phyloP scores from a whole-genome alignment of 2,113 vertebrate genomes.

The Verasper variegatus region DNA sequence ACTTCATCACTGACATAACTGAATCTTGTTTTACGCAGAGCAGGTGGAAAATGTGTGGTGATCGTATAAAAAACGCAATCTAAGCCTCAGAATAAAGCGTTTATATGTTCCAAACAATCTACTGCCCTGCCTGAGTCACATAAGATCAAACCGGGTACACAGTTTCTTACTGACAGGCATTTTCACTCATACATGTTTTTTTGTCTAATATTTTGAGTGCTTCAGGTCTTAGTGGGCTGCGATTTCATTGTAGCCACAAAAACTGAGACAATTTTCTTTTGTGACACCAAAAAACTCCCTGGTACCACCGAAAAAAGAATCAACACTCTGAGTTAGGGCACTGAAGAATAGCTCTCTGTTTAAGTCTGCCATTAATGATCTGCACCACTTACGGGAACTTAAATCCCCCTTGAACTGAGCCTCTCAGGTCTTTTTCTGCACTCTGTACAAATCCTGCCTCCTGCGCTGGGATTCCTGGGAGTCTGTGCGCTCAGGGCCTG shows the following conservation, averaged over 20 bases:
- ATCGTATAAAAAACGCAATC: background rate
- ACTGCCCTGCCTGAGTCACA: background rate
- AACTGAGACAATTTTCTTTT: background rate
- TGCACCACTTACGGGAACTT: conserved; percentile 14
- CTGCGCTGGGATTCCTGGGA: conserved; percentile 34
- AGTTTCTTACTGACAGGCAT: background rate
- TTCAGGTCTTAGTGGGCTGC: background rate
- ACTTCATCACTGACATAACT: background rate
- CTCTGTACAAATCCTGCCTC: conserved; percentile 11
- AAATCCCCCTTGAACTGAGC: conserved; percentile 6
- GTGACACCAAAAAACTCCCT: background rate
- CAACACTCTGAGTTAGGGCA: background rate
- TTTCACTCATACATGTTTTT: background rate
- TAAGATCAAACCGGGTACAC: background rate
- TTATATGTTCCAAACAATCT: background rate
- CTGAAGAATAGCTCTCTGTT: conserved; percentile 4
- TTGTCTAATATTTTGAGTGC: background rate
- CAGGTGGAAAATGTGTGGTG: background rate
- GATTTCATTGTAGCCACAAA: background rate
- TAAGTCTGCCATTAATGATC: conserved; percentile 24
- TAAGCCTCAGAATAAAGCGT: background rate
- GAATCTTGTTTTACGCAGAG: background rate
- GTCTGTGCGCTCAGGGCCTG: conserved; percentile 19
- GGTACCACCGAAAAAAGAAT: conserved; percentile 6
- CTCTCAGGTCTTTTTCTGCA: conserved; percentile 2